Evolutionary conservation across 2,113 vertebrate species (phyloP).

Genomic region (Bos indicus): DNA sequence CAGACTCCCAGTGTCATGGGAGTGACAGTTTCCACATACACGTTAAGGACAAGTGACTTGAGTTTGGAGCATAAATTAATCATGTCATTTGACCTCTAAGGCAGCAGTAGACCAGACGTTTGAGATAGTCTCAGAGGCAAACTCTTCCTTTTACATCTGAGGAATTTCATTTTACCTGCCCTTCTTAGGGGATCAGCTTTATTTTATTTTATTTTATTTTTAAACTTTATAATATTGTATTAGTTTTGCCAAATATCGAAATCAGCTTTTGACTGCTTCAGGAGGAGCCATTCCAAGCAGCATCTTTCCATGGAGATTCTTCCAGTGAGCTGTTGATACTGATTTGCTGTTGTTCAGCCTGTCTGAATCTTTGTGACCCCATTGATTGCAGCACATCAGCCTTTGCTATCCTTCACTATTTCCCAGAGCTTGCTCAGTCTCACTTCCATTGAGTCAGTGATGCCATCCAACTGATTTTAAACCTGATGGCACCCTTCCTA

Average conservation of each 20-base stretch:
- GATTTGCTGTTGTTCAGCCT: neutral
- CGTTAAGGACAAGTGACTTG: neutral
- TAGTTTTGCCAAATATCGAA: no score
- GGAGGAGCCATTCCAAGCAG: neutral
- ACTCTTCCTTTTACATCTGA: neutral
- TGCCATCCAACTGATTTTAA: neutral
- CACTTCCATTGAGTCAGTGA: neutral
- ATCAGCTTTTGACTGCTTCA: neutral
- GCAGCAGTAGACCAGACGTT: neutral
- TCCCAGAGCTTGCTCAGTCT: neutral
- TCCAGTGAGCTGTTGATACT: neutral
- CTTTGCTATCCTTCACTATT: neutral
- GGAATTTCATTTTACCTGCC: neutral
- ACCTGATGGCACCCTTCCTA: neutral
- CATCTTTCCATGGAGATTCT: neutral
- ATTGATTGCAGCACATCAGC: neutral
- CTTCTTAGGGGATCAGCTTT: neutral
- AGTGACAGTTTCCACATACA: neutral
- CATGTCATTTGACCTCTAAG: neutral
- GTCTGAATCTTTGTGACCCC: neutral
- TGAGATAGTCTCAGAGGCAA: neutral
- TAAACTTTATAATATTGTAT: no score
- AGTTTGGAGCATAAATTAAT: neutral
- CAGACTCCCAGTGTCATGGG: neutral
- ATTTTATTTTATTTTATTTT: no score